A percentile compares a stretch with the other conserved stretches of the same genome.
Evolutionary conservation across 2,113 vertebrate genomes (phyloP).

Genomic region (Glareola pratincola): DNA sequence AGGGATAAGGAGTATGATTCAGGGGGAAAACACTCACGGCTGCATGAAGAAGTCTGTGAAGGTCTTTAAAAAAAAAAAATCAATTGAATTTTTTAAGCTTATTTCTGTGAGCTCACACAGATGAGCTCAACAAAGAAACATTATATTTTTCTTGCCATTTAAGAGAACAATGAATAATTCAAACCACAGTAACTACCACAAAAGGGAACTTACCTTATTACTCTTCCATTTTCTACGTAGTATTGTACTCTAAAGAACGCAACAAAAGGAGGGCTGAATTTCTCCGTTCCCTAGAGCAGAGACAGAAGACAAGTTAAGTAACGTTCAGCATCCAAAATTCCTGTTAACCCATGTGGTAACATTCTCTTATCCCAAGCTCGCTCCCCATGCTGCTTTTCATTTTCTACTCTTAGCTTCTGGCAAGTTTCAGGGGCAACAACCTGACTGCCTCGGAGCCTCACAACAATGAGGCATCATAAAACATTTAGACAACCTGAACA

Average conservation of each 20-base stretch:
- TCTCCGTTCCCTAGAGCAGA: constrained; percentile 72
- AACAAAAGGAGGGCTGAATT: constrained; percentile 77
- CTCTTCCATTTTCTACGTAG: constrained; percentile 87
- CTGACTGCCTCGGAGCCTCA: not conserved
- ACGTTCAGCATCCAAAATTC: not conserved
- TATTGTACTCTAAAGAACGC: constrained; percentile 87
- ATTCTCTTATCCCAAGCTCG: not conserved
- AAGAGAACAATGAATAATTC: not conserved
- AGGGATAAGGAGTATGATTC: not conserved
- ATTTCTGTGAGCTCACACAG: not conserved
- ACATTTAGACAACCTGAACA: not conserved
- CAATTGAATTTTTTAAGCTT: not conserved
- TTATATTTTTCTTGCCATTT: not conserved
- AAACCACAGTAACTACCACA: not conserved
- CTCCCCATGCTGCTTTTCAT: not conserved
- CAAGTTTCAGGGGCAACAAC: not conserved
- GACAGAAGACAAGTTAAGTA: not conserved
- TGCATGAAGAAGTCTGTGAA: not conserved
- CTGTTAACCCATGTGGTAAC: not conserved
- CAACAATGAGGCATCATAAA: not conserved
- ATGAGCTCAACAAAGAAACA: not conserved
- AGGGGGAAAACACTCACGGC: not conserved
- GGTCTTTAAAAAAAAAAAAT: not conserved
- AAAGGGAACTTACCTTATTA: constrained; percentile 77
- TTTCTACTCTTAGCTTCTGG: not conserved